phyloP scores from a whole-genome alignment of 2,888 invertebrate genomes.

The Notodonta dromedarius region DNA sequence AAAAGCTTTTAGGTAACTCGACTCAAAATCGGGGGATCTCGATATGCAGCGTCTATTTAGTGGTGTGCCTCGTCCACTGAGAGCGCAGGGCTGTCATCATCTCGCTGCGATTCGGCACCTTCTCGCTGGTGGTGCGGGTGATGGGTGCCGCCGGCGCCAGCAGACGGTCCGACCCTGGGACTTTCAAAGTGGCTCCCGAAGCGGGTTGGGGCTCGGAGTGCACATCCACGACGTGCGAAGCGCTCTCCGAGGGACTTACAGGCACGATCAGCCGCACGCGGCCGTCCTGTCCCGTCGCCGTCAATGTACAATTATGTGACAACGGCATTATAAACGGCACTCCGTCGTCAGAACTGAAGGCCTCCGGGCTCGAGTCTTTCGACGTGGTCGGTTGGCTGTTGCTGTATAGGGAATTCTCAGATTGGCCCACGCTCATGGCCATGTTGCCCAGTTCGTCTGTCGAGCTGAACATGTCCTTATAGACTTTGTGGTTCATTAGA shows the following conservation, averaged over 20 bases:
- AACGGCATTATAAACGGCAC: conserved; percentile 87
- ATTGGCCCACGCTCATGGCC: conserved; percentile 69
- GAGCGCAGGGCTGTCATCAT: conserved; percentile 93
- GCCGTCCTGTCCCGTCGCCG: conserved; percentile 85
- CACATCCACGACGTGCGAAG: conserved; percentile 57
- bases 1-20: conserved; percentile 50
- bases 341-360: conserved; percentile 68
- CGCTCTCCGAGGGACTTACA: conserved; percentile 78
- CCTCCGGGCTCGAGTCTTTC: conserved; percentile 72
- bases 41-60: conserved; percentile 83
- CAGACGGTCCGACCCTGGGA: conserved; percentile 70
- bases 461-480: conserved; percentile 52
- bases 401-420: conserved; percentile 65
- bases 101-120: conserved; percentile 93
- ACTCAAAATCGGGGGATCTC: conserved; percentile 39
- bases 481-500: conserved; percentile 55
- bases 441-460: conserved; percentile 50
- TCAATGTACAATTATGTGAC: conserved; percentile 85
- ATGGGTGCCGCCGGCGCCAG: conserved; percentile 86
- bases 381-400: conserved; percentile 76
- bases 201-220: conserved; percentile 50
- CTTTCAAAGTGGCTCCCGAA: conserved; percentile 82
- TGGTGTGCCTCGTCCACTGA: conserved; percentile 94
- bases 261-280: conserved; percentile 86
- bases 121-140: conserved; percentile 92